A percentile compares a stretch with the other conserved stretches of the same genome.
Evolutionary conservation across 2,888 invertebrate species (phyloP).

Genomic region (Chloromyia formosa): DNA sequence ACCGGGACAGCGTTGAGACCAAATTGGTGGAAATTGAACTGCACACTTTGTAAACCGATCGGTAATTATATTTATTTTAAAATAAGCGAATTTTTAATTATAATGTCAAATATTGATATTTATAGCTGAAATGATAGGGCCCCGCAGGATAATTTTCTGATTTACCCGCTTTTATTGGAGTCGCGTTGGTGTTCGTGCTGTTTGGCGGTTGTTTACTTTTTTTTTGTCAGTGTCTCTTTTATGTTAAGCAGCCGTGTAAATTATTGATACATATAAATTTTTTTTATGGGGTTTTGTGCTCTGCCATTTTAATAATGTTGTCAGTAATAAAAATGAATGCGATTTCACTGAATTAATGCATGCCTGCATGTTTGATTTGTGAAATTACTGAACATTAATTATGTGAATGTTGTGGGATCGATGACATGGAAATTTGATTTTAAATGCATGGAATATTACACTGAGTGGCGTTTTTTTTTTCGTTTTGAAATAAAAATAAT

Average conservation of each 20-base stretch:
- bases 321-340: not conserved
- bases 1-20: not conserved
- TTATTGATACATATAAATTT: too few species aligned
- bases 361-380: not conserved
- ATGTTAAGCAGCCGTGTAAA: too few species aligned
- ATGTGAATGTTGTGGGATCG: not conserved
- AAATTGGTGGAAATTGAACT: not conserved
- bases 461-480: too few species aligned
- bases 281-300: not conserved
- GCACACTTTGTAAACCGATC: slow-evolving; percentile 8
- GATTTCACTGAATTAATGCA: slow-evolving; percentile 3
- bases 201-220: too few species aligned
- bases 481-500: too few species aligned
- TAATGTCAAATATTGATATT: slow-evolving; percentile 21
- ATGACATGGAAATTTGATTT: slow-evolving; percentile 21
- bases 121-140: not conserved
- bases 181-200: too few species aligned
- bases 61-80: slow-evolving; percentile 23
- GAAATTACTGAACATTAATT: slow-evolving; percentile 9
- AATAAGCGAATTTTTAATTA: slow-evolving; percentile 18
- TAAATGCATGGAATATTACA: not conserved
- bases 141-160: slow-evolving; percentile 1
- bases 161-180: not conserved
- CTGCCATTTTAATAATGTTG: not conserved
- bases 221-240: too few species aligned